Evolutionary conservation across 2,888 invertebrate species (phyloP).

Genomic region (Macrophya annulata): DNA sequence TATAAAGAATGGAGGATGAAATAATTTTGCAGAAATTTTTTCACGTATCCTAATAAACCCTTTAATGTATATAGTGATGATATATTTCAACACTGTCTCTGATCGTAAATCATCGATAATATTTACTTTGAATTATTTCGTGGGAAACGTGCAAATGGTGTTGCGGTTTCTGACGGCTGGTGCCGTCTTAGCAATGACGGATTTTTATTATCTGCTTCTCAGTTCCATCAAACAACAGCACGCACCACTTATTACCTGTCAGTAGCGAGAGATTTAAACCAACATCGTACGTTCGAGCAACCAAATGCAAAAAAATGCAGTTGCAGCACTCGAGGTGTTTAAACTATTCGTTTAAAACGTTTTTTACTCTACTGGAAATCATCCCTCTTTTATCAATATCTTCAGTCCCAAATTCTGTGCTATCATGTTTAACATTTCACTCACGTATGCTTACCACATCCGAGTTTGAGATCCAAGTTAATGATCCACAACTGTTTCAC

Average conservation of each 20-base stretch:
- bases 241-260: slow-evolving; percentile 55
- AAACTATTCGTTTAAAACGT: not conserved
- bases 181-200: slow-evolving; percentile 64
- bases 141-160: slow-evolving; percentile 70
- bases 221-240: slow-evolving; percentile 63
- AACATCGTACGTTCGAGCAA: slow-evolving; percentile 10
- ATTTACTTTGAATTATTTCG: slow-evolving; percentile 75
- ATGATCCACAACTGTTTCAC: not conserved
- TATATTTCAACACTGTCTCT: not conserved
- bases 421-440: not conserved
- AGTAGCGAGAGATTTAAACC: slow-evolving; percentile 47
- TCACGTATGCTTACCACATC: not conserved
- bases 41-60: not conserved
- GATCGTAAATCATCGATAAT: slow-evolving; percentile 65
- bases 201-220: slow-evolving; percentile 68
- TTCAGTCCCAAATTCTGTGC: not conserved
- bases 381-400: not conserved
- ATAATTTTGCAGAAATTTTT: slow-evolving; percentile 10
- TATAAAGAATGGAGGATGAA: not conserved
- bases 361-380: not conserved
- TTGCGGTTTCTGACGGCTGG: slow-evolving; percentile 62
- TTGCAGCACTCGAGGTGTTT: not conserved
- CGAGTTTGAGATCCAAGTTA: not conserved
- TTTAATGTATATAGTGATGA: not conserved
- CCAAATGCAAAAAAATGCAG: slow-evolving; percentile 5